Base-by-base conservation (phyloP, 1,140 invertebrate species). In the Sitodiplosis mosellana region DNA sequence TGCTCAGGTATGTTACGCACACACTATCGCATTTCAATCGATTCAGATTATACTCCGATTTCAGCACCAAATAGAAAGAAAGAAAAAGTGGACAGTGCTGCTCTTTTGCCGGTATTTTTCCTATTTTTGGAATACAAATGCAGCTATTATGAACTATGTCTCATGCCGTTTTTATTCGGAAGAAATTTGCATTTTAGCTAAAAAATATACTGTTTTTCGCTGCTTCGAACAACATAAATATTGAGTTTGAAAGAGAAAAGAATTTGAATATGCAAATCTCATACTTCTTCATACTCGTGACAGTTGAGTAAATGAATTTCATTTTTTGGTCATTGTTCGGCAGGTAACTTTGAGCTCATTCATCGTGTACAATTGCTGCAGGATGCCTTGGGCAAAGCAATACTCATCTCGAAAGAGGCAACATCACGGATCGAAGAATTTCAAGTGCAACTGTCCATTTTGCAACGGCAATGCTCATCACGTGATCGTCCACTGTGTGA, bases 401-500 rank as follows among this genome's bases (percentile, higher is more conserved):
- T 65, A 37, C 66, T 72, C 48, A 59, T 70, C n/a, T 68, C 66
- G 27, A 61, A 63, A 45, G 69, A 72, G 53, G 64, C 70, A 48
- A 63, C 63, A 34, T 62, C 71, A 47, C 65, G 73, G 52, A 66
- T 66, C 46, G 69, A 72, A 50, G 71, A 75, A 53, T 63, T 79
- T 38, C 63, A 69, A 50, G 68, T 65, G 45, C 73, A 76, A 52
- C 60, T 80, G 49, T 71, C 75, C 49, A 56, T 65, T 50, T 56
- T 70, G 44, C 61, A 69, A 49, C 69, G 69, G 49, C 68, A 72
- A 49, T 78, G 77, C 55, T 61, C 64, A 44, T 59, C 61, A 37
- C 65, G 69, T 51, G 76, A 78, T 61, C 66, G 72, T 47, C 64
- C 70, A 40, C 65, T 79, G 14, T 80, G 77, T 55, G 74, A 75